Conservation (phyloP, 2,888 invertebrate species). For the Cylindroiulus punctatus region DNA sequence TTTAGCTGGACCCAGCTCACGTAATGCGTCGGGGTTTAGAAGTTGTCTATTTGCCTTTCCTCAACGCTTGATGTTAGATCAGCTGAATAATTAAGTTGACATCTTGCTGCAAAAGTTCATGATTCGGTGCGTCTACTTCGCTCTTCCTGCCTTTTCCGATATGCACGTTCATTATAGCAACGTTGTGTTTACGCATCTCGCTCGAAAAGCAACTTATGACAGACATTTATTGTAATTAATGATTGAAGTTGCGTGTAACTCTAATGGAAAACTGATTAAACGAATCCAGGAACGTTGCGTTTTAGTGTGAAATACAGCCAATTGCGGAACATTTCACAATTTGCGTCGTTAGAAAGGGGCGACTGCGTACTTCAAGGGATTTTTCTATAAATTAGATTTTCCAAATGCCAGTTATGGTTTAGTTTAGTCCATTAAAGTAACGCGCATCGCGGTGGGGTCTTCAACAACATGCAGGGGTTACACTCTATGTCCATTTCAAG, state of each 20-base stretch:
- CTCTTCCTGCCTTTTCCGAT: constrained; percentile 6
- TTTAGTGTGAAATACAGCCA: not conserved
- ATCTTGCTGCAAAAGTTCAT: constrained; percentile 43
- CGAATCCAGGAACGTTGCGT: not conserved
- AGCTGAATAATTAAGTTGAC: constrained; percentile 44
- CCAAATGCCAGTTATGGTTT: constrained; percentile 4
- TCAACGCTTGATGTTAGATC: not conserved
- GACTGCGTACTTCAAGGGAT: not conserved
- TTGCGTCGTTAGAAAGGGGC: not conserved
- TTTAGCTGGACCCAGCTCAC: not conserved
- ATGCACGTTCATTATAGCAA: not conserved
- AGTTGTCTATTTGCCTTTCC: constrained; percentile 14
- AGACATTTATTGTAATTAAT: constrained; percentile 47
- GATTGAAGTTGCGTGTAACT: constrained; percentile 43
- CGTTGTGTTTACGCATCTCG: constrained; percentile 7
- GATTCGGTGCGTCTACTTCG: constrained; percentile 26
- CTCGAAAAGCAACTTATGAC: constrained; percentile 36
- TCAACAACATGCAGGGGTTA: too few relatives aligned
- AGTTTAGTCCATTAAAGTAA: not conserved
- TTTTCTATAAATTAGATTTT: not conserved
- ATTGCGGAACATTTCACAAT: not conserved
- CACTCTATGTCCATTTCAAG: too few relatives aligned
- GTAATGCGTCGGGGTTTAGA: not conserved
- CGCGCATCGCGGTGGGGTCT: constrained; percentile 61
- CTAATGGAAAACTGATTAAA: constrained; percentile 45